Evolutionary conservation across 2,113 vertebrate species (phyloP).

Genomic region (Oryzias celebensis): DNA sequence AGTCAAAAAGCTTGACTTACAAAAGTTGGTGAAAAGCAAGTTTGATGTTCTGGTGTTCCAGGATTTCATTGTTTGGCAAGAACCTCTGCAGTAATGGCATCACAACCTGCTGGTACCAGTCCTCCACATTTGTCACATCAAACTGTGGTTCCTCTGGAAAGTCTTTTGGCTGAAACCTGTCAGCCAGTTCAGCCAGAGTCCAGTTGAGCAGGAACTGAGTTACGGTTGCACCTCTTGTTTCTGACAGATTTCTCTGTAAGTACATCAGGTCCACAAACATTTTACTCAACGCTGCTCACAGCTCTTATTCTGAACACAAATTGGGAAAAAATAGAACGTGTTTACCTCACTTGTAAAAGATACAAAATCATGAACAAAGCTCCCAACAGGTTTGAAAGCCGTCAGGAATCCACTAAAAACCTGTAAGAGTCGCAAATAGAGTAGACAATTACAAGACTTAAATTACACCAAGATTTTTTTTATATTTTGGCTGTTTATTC

Average conservation of each 20-base stretch:
- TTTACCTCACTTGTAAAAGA: constrained; percentile 70
- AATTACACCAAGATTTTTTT: too few relatives aligned
- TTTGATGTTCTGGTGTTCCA: constrained; percentile 56
- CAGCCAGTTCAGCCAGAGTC: constrained; percentile 72
- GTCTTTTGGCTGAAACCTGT: constrained; percentile 39
- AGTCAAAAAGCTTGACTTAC: constrained; percentile 54
- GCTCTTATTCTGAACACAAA: neutral
- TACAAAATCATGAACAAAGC: constrained; percentile 71
- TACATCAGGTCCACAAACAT: neutral
- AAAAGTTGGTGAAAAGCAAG: constrained; percentile 71
- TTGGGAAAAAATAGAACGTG: neutral
- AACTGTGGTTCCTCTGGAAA: constrained; percentile 21
- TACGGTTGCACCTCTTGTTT: constrained; percentile 63
- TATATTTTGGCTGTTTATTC: too few relatives aligned
- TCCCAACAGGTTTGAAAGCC: constrained; percentile 61
- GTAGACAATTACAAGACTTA: too few relatives aligned
- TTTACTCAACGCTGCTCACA: neutral
- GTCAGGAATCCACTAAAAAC: constrained; percentile 53
- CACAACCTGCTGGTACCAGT: constrained; percentile 72
- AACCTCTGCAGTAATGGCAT: constrained; percentile 66
- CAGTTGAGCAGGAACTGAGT: constrained; percentile 74
- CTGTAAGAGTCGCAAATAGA: constrained; percentile 42
- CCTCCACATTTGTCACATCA: constrained; percentile 57
- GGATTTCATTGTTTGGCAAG: constrained; percentile 7
- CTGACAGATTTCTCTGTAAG: constrained; percentile 56